Percentiles rank a stretch among this genome's conserved stretches.
Conservation (phyloP, 2,888 invertebrate species). For the Chelonus formosanus region DNA sequence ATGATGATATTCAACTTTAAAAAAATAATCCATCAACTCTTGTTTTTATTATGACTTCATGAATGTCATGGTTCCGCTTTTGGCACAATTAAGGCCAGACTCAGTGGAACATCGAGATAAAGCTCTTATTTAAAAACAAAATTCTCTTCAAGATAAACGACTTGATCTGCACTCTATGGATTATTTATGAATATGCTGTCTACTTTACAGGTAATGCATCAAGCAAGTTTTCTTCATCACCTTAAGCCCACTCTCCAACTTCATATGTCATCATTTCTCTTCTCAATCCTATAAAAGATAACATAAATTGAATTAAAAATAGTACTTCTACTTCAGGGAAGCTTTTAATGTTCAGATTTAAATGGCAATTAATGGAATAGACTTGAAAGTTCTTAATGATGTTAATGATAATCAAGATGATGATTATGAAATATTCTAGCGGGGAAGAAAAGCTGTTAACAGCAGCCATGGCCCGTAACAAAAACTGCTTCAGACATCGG, state of each 20-base stretch:
- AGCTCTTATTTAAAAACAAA: constrained; percentile 15
- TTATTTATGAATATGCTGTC: constrained; percentile 25
- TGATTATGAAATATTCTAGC: constrained; percentile 13
- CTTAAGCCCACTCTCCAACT: no score
- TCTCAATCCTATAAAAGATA: not conserved
- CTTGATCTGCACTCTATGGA: constrained; percentile 19
- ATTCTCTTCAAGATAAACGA: constrained; percentile 10
- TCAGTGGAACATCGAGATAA: constrained; percentile 27
- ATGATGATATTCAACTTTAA: no score
- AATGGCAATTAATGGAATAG: not conserved
- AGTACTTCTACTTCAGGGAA: not conserved
- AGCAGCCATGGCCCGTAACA: constrained; percentile 56
- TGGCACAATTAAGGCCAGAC: constrained; percentile 16
- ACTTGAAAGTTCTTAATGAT: not conserved
- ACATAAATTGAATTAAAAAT: constrained; percentile 6
- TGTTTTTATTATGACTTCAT: no score
- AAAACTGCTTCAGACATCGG: constrained; percentile 42
- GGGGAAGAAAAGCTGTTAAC: constrained; percentile 47
- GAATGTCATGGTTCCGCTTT: constrained; percentile 17
- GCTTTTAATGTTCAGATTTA: not conserved
- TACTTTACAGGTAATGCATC: constrained; percentile 20
- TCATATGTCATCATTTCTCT: not conserved
- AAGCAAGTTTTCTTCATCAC: not conserved
- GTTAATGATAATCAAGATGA: constrained; percentile 3
- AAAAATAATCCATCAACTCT: no score